phyloP scores from a whole-genome alignment of 1,140 invertebrate species.

The Adoxophyes honmai region DNA sequence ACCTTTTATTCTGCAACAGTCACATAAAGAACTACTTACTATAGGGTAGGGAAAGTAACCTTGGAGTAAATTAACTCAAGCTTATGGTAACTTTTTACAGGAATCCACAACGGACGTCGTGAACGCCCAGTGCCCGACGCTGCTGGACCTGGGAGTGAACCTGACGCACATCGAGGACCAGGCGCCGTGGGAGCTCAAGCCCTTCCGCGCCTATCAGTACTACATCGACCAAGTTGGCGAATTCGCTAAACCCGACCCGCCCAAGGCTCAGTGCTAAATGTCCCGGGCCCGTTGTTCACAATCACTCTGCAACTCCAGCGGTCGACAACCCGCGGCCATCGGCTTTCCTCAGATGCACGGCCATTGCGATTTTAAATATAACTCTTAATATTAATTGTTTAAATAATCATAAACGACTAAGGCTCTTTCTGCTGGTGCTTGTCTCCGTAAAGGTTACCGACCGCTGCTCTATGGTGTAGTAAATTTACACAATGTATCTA shows the following conservation, averaged over 20 bases:
- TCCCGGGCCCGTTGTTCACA: background rate
- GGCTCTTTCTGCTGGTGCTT: too few species aligned
- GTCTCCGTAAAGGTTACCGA: too few species aligned
- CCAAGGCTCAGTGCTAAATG: conserved; percentile 50
- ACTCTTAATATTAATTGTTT: too few species aligned
- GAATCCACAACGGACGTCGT: conserved; percentile 87
- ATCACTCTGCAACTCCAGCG: background rate
- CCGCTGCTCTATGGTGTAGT: too few species aligned
- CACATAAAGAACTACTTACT: too few species aligned
- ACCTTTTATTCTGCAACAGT: too few species aligned
- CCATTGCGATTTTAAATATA: too few species aligned
- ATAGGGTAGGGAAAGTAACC: background rate
- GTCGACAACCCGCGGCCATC: too few species aligned
- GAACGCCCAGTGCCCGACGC: conserved; percentile 81
- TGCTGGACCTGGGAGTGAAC: conserved; percentile 92
- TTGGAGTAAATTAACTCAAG: too few species aligned
- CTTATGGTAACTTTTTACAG: conserved; percentile 72
- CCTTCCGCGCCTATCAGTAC: conserved; percentile 80
- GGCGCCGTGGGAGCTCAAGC: conserved; percentile 86
- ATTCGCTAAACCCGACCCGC: conserved; percentile 81
- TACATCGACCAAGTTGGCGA: conserved; percentile 88
- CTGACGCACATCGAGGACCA: conserved; percentile 87
- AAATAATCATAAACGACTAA: too few species aligned
- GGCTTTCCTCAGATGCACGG: too few species aligned
- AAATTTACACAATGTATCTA: too few species aligned